Conservation (phyloP, 2,797 vertebrate species). For the Buphagus erythrorhynchus region DNA sequence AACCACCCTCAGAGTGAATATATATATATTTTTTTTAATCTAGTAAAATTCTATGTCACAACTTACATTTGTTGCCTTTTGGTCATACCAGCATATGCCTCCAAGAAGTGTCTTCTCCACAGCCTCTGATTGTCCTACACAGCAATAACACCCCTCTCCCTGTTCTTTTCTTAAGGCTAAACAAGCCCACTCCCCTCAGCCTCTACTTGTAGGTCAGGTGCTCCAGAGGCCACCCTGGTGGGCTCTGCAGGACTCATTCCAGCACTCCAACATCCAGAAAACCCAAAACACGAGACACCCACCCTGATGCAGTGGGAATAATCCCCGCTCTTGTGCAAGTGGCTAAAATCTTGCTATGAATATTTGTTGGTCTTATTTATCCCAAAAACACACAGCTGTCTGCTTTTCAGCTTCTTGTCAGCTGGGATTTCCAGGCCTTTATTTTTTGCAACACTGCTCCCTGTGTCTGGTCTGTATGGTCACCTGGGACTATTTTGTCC, state of each 20-base stretch:
- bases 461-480: not conserved
- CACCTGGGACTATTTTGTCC: not conserved
- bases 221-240: not conserved
- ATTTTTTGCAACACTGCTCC: not conserved
- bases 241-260: not conserved
- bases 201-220: not conserved
- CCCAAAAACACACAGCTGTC: not conserved
- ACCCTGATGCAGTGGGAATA: not conserved
- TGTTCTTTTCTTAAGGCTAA: not conserved
- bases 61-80: not conserved
- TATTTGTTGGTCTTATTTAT: not conserved
- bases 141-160: not conserved
- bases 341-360: not conserved
- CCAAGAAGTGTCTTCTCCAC: not conserved
- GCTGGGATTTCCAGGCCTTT: not conserved
- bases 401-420: not conserved
- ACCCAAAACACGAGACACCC: not conserved
- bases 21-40: not conserved
- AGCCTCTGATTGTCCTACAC: not conserved
- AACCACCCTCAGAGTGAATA: not conserved
- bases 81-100: not conserved
- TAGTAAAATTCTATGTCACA: not conserved
- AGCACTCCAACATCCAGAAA: not conserved
- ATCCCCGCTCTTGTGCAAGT: fast-evolving
- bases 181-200: not conserved